A percentile compares a stretch with the other conserved stretches of the same genome.
phyloP scores from a whole-genome alignment of 1,140 invertebrate genomes.

The Macrobrachium rosenbergii region DNA sequence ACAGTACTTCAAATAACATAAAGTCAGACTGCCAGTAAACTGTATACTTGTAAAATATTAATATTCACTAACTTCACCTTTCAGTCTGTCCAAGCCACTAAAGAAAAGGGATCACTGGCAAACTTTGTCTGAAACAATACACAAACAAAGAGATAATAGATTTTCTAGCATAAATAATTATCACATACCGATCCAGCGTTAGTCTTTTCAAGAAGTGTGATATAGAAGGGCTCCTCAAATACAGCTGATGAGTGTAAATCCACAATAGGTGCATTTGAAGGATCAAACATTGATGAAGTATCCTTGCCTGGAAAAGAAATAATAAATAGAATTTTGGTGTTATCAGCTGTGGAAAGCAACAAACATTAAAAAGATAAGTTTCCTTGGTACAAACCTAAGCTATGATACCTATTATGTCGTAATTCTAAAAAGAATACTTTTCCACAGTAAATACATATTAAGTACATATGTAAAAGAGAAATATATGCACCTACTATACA shows the following conservation, averaged over 20 bases:
- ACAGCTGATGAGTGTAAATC: slow-evolving; percentile 83
- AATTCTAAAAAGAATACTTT: too few relatives aligned
- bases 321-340: neutral
- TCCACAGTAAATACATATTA: too few relatives aligned
- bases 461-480: too few relatives aligned
- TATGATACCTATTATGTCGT: too few relatives aligned
- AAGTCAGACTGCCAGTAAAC: too few relatives aligned
- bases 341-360: neutral
- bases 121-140: neutral
- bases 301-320: slow-evolving; percentile 31
- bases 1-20: too few relatives aligned
- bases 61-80: too few relatives aligned
- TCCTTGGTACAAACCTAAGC: too few relatives aligned
- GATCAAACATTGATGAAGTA: slow-evolving; percentile 70
- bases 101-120: too few relatives aligned
- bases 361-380: neutral
- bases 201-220: slow-evolving; percentile 89
- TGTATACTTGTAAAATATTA: too few relatives aligned
- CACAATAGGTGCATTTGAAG: slow-evolving; percentile 84
- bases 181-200: slow-evolving; percentile 61
- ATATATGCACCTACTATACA: too few relatives aligned
- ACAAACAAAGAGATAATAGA: neutral
- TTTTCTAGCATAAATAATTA: neutral
- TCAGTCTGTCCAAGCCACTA: too few relatives aligned
- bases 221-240: slow-evolving; percentile 96